phyloP scores from a whole-genome alignment of 1,140 invertebrate species.

The Metopolophium dirhodum region DNA sequence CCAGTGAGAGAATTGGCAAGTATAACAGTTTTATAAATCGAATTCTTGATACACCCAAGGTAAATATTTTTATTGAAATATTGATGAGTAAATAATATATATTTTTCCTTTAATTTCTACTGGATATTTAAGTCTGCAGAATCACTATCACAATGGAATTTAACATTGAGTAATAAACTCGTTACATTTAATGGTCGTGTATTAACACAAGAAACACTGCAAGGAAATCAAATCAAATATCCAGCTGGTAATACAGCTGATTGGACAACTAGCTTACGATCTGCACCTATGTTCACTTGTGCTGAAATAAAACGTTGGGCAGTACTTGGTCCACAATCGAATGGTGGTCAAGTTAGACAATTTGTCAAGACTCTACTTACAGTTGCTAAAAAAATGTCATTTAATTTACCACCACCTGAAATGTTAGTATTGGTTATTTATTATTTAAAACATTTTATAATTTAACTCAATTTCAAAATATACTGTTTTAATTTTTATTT shows the following conservation, averaged over 20 bases:
- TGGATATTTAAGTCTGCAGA: conserved; percentile 61
- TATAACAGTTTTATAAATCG: conserved; percentile 63
- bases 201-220: conserved; percentile 71
- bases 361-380: background rate
- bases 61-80: conserved; percentile 58
- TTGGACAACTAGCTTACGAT: conserved; percentile 66
- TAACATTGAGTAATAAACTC: conserved; percentile 71
- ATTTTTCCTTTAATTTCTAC: background rate
- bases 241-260: conserved; percentile 67
- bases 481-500: conserved; percentile 35
- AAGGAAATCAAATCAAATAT: conserved; percentile 66
- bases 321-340: background rate
- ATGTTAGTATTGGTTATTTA: conserved; percentile 48
- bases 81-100: background rate
- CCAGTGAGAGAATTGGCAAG: conserved; percentile 66
- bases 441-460: background rate
- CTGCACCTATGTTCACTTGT: background rate
- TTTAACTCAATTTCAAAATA: background rate
- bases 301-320: conserved; percentile 19
- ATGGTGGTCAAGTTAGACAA: background rate
- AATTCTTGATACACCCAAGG: conserved; percentile 62
- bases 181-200: conserved; percentile 70
- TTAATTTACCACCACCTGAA: conserved; percentile 19
- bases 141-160: conserved; percentile 73
- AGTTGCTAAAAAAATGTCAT: background rate